Evolutionary conservation across 2,113 vertebrate species (phyloP), one percentile per base, ranked within the genome.

Genomic region (Podiceps cristatus): DNA sequence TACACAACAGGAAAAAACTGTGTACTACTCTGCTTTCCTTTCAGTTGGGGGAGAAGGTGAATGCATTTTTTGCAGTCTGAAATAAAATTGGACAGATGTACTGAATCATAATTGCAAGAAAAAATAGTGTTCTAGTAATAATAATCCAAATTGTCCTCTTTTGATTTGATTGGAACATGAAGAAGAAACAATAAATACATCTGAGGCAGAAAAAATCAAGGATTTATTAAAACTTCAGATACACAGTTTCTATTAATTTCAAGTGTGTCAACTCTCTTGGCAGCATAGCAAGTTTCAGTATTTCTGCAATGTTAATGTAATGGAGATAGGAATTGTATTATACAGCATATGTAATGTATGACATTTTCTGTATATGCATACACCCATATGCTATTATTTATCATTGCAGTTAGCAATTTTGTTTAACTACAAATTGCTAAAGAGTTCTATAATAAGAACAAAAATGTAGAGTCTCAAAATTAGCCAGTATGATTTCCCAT

Each of bases 341-440:
- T 60, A 2, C 40, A 59, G 50, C 68, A 64, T 44, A 60, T 33
- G 44, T 14, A 81, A 40, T 15, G 27, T 53, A 87, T 68, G 64
- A 50, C 71, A 44, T 42, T 71, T 53, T 75, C 45, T 63, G 12
- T 56, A 77, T 92, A 67, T 72, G 24, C 69, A 93, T 64, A 24
- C 68, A 72, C 44, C 49, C 80, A 79, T 62, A 86, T 88, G 83
- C 44, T 81, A 75, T 71, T 78, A 92, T 91, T 92, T 88, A 92
- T n/a, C 79, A 68, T 45, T 81, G n/a, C 76, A 92, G 66, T 53
- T 77, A 40, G 40, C 35, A 89, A 84, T 84, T 86, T 80, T 84
- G 76, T 45, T 77, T 50, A 55, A 71, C 80, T 68, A 58, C 66
- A 55, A 86, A 56, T 84, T 72, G 56, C 35, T 81, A 23, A 81